Evolutionary conservation across 2,113 vertebrate genomes (phyloP).

Genomic region (Sporophila hypoxantha): DNA sequence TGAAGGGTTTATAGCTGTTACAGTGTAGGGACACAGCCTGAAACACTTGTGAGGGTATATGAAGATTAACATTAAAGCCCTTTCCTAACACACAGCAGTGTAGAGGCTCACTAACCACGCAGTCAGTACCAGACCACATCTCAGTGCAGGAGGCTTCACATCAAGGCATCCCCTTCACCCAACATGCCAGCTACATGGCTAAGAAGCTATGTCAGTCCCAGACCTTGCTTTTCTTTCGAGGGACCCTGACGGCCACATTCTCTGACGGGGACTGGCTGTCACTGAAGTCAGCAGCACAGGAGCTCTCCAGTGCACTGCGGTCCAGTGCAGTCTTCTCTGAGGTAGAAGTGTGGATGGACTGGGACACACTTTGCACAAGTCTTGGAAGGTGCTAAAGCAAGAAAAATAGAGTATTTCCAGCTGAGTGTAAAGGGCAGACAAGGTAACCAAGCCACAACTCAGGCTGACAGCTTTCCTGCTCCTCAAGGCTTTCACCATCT

Average conservation of each 20-base stretch:
- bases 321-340: constrained; percentile 49
- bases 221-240: constrained; percentile 77
- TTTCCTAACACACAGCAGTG: not conserved
- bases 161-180: not conserved
- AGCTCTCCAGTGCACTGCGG: constrained; percentile 71
- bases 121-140: not conserved
- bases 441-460: not conserved
- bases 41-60: not conserved
- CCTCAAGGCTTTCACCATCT: not conserved
- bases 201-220: not conserved
- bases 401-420: not conserved
- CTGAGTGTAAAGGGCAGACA: not conserved
- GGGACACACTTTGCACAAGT: constrained; percentile 51
- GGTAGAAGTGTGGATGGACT: constrained; percentile 47
- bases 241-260: constrained; percentile 5
- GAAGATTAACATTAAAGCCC: not conserved
- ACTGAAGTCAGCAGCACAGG: constrained; percentile 82
- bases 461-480: not conserved
- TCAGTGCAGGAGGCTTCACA: fast-evolving
- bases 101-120: not conserved
- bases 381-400: constrained; percentile 69
- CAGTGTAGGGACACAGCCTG: not conserved
- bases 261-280: constrained; percentile 79
- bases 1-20: not conserved
- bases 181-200: not conserved